Conservation (phyloP, 30 jellyfish, hydroid and myxozoan species). For the Catostylus mosaicus region DNA sequence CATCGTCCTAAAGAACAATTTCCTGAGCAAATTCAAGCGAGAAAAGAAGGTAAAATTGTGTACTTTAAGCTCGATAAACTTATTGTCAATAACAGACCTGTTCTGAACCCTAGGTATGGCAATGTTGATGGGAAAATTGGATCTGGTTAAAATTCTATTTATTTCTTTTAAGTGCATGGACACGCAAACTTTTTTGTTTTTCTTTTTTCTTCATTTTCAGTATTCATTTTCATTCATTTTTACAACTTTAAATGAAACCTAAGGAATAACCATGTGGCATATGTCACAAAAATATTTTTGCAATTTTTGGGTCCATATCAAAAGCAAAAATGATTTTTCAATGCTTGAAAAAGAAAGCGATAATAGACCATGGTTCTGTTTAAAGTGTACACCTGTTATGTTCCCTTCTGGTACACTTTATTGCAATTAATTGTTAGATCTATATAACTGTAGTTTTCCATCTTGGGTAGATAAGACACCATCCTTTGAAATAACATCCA, state of each 20-base stretch:
- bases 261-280: constrained; percentile 52
- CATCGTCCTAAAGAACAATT: constrained; percentile 31
- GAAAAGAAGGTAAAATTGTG: constrained; percentile 46
- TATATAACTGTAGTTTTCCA: constrained; percentile 23
- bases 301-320: constrained; percentile 36
- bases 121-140: too few species aligned
- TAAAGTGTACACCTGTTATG: constrained; percentile 15
- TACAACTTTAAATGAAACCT: constrained; percentile 1
- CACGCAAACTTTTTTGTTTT: background rate
- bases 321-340: constrained; percentile 23
- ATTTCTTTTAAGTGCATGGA: background rate
- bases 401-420: constrained; percentile 48
- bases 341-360: constrained; percentile 2
- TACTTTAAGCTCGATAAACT: constrained; percentile 49
- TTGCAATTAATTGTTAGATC: constrained; percentile 5
- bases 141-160: too few species aligned
- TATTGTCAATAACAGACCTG: constrained; percentile 15
- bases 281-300: constrained; percentile 49
- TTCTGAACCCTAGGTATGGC: background rate
- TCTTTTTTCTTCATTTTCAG: background rate
- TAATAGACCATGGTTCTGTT: constrained; percentile 17
- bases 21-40: constrained; percentile 35
- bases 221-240: background rate
- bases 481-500: constrained; percentile 41
- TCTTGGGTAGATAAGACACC: constrained; percentile 27